A percentile compares a stretch with the other conserved stretches of the same genome.
These are phyloP conservation scores for Sebastes miniatus DNA, from an alignment of 2,797 vertebrate genomes.

Conservation along the genomic window DNA sequence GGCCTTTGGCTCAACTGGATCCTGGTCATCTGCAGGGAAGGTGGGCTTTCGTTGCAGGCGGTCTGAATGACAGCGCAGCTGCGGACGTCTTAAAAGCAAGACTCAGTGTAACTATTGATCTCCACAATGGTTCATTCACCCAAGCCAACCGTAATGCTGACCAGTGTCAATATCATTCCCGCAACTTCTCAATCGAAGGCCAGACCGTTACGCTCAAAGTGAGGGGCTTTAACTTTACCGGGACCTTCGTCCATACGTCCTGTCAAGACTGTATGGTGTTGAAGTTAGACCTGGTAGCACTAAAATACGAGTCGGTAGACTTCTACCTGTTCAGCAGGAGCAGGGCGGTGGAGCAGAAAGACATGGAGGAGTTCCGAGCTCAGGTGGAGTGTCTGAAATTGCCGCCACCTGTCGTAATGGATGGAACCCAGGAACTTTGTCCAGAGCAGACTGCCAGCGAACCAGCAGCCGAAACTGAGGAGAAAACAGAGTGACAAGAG, in stretches of 20 bases:
- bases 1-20: neutral
- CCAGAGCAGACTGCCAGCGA: accelerated
- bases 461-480: neutral
- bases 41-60: conserved; percentile 1
- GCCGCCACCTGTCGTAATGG: neutral
- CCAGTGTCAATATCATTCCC: neutral
- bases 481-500: neutral
- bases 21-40: neutral
- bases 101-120: neutral
- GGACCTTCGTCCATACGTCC: neutral
- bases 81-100: neutral
- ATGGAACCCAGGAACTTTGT: neutral
- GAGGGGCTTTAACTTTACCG: neutral
- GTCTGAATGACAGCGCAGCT: neutral
- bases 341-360: neutral
- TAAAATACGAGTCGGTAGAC: neutral
- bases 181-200: neutral
- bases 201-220: neutral
- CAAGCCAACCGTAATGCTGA: neutral
- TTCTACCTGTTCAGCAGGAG: neutral
- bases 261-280: neutral
- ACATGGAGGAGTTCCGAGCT: neutral
- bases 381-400: neutral
- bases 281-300: neutral
- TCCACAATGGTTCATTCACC: neutral